Base-by-base conservation (phyloP, 2,797 vertebrate species). In the Botia kubotai region DNA sequence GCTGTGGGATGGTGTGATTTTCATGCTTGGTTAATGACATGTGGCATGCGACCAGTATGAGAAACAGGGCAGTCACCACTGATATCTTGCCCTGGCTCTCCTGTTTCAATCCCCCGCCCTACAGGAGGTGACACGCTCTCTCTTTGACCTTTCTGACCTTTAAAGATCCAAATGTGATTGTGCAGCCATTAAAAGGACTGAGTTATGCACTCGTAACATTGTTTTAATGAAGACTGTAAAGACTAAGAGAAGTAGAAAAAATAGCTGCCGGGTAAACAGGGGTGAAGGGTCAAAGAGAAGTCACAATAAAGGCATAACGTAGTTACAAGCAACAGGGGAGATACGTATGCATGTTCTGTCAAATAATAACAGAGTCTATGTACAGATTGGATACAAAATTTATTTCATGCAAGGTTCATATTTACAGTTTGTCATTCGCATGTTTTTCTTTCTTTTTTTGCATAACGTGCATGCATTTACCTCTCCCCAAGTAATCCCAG, bases 381-480 rank as follows among this genome's bases (percentile, higher is more conserved):
- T 87, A 71, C 90, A 91, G 86, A 81, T 94, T 94, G 93, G 90
- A 90, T 98, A 99, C 93, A 99, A 98, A 98, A 99, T 98, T 98
- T 98, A 98, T 99, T 99, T 97, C 97, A 99, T 99, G 98, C 97
- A 98, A 92, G 93, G 94, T 94, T 94, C 92, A 87, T 96, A 92
- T 94, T 91, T 93, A 94, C 92, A 94, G 90, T 92, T 91, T 91
- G 72, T 88, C 92, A 91, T 93, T 94, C 90, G 88, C 92, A 93
- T 94, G 93, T 85, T 92, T 93, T 55, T 81, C 92, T 90, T 87
- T 87, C 91, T 95, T 97, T 98, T 97, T 97, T 99, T 98, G 98
- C n/a, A n/a, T n/a, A 98, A 97, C 97, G 93, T 96, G 96, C 97
- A 99, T 99, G 97, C 97, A 97, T 95, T 96, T 94, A 94, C 93